Conservation (phyloP, 1,140 invertebrate species). For the Andricus grossulariae region DNA sequence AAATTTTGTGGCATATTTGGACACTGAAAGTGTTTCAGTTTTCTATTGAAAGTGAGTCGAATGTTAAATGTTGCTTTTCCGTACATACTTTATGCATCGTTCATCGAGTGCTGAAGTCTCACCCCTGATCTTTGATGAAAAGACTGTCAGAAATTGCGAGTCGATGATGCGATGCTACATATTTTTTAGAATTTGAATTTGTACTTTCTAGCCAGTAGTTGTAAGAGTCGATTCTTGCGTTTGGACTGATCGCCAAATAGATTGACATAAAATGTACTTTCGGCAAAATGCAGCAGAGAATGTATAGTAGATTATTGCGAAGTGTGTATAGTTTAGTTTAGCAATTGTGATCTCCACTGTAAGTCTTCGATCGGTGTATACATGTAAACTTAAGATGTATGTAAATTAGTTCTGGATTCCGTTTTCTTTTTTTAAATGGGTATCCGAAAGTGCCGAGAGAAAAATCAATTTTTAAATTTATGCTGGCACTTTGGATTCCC, state of each 20-base stretch:
- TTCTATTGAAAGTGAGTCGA: too few relatives aligned
- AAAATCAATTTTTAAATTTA: background rate
- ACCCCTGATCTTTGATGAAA: background rate
- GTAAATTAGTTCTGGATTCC: conserved; percentile 24
- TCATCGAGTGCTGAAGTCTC: too few relatives aligned
- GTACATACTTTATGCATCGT: too few relatives aligned
- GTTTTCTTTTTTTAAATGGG: background rate
- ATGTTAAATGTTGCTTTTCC: background rate
- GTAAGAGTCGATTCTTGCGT: conserved; percentile 24
- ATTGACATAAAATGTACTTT: conserved; percentile 5
- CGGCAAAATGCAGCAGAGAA: conserved; percentile 3
- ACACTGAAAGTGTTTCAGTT: too few relatives aligned
- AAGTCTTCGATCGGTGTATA: conserved; percentile 29
- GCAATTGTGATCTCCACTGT: conserved; percentile 27
- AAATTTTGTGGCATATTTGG: too few relatives aligned
- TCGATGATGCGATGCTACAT: conserved; percentile 25
- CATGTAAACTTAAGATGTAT: conserved; percentile 28
- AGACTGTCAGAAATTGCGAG: conserved; percentile 6
- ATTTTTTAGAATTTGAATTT: conserved; percentile 15
- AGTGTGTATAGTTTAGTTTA: conserved; percentile 30
- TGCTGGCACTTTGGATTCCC: background rate
- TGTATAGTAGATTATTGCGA: conserved; percentile 27
- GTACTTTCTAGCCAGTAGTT: conserved; percentile 28
- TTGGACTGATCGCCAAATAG: conserved; percentile 11
- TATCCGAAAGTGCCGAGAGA: background rate